These are phyloP conservation scores for Colletes gigas DNA, from an alignment of 1,140 invertebrate species.

Conservation along the genomic window DNA sequence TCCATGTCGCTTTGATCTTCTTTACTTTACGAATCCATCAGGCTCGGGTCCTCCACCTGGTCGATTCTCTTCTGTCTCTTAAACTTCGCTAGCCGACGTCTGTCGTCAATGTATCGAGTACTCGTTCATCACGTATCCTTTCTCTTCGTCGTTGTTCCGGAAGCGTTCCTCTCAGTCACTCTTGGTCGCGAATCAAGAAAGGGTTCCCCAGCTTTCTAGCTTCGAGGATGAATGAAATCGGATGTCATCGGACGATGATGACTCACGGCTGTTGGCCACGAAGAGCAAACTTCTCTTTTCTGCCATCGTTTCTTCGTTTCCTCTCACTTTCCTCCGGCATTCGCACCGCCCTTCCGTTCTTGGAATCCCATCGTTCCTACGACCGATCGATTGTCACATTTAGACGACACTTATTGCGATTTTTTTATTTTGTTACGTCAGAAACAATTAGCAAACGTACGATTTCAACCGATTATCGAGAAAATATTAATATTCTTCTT, in stretches of 20 bases:
- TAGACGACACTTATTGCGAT: not conserved
- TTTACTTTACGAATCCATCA: conserved; percentile 30
- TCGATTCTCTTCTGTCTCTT: not conserved
- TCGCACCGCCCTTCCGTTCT: conserved; percentile 35
- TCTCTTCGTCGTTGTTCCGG: not conserved
- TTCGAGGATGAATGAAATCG: conserved; percentile 37
- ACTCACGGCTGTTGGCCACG: conserved; percentile 24
- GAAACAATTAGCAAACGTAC: no score
- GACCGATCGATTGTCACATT: not conserved
- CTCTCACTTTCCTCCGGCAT: conserved; percentile 35
- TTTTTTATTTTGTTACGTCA: no score
- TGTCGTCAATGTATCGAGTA: not conserved
- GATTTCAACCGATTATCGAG: no score
- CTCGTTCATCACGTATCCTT: conserved; percentile 5
- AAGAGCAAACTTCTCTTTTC: conserved; percentile 24
- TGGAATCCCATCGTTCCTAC: conserved; percentile 38
- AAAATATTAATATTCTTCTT: no score
- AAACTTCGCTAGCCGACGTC: not conserved
- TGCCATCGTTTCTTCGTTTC: conserved; percentile 45
- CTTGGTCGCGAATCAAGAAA: not conserved
- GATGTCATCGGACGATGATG: conserved; percentile 45
- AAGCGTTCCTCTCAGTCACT: not conserved
- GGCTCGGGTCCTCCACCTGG: not conserved
- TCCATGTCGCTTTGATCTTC: conserved; percentile 58
- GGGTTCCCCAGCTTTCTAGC: not conserved